phyloP scores from a whole-genome alignment of 2,797 vertebrate species.

The Arremon aurantiirostris region DNA sequence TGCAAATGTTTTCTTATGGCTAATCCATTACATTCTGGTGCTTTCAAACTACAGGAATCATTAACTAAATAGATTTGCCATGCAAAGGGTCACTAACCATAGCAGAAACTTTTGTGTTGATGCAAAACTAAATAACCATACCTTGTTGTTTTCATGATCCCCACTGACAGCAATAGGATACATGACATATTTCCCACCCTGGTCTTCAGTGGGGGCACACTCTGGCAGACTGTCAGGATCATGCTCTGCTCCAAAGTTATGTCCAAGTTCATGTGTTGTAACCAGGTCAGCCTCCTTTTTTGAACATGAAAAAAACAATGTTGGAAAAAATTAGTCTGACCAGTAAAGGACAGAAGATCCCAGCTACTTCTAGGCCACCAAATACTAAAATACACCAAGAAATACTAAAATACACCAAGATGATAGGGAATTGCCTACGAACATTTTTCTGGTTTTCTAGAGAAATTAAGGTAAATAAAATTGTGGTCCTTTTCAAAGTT shows the following conservation, averaged over 20 bases:
- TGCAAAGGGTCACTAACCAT: not conserved
- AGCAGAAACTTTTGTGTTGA: not conserved
- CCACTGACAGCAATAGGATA: constrained; percentile 98
- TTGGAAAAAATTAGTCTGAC: not conserved
- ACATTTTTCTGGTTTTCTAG: not conserved
- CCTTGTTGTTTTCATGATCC: constrained; percentile 97
- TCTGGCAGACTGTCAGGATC: constrained; percentile 88
- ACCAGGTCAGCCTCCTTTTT: constrained; percentile 95
- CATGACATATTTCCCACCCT: constrained; percentile 96
- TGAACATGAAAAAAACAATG: not conserved
- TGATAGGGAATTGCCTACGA: not conserved
- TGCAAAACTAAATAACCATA: constrained; percentile 48
- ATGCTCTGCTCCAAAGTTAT: constrained; percentile 98
- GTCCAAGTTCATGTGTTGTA: constrained; percentile 95
- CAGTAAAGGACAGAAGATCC: not conserved
- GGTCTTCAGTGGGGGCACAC: constrained; percentile 92
- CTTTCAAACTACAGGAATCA: not conserved
- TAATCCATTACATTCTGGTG: not conserved
- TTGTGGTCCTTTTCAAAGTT: not conserved
- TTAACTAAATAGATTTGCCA: not conserved
- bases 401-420: not conserved
- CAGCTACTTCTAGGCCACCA: not conserved
- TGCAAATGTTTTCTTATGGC: not conserved
- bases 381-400: not conserved
- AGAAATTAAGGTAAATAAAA: not conserved